Evolutionary conservation across 2,113 vertebrate species (phyloP).

Genomic region (Acrocephalus kingi): DNA sequence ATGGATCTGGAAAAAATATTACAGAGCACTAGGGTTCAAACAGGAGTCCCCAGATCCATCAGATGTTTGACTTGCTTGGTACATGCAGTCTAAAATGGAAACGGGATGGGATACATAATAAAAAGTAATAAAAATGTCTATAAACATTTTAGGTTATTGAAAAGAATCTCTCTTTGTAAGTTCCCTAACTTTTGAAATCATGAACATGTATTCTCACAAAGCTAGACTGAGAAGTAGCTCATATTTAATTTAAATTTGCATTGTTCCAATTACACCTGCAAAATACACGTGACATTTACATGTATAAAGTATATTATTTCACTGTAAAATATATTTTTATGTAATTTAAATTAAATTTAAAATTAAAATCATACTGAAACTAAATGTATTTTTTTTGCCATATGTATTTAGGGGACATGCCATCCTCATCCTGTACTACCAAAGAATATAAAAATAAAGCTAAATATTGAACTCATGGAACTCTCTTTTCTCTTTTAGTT

Average conservation of each 20-base stretch:
- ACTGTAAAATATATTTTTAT: not conserved
- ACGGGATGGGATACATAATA: not conserved
- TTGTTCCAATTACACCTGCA: constrained; percentile 13
- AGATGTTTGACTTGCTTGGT: not conserved
- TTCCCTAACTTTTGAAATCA: not conserved
- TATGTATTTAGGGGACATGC: not conserved
- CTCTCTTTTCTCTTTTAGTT: not conserved
- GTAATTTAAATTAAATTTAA: not conserved
- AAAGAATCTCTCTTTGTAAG: not conserved
- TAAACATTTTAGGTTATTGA: constrained; percentile 16
- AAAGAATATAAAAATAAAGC: not conserved
- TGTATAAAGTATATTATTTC: not conserved
- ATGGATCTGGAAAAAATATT: constrained; percentile 33
- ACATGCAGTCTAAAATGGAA: constrained; percentile 7
- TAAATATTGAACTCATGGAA: not conserved
- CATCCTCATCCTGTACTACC: not conserved
- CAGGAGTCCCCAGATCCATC: constrained; percentile 46
- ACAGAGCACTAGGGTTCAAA: constrained; percentile 28
- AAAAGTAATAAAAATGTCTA: constrained; percentile 21
- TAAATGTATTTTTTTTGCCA: not conserved
- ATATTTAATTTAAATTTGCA: not conserved
- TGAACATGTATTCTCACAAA: not conserved
- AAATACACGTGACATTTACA: not conserved
- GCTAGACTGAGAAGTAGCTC: not conserved
- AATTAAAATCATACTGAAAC: not conserved